A percentile compares a stretch with the other conserved stretches of the same genome.
Evolutionary conservation across 2,113 vertebrate species (phyloP).

Genomic region (Dicaeum eximium): DNA sequence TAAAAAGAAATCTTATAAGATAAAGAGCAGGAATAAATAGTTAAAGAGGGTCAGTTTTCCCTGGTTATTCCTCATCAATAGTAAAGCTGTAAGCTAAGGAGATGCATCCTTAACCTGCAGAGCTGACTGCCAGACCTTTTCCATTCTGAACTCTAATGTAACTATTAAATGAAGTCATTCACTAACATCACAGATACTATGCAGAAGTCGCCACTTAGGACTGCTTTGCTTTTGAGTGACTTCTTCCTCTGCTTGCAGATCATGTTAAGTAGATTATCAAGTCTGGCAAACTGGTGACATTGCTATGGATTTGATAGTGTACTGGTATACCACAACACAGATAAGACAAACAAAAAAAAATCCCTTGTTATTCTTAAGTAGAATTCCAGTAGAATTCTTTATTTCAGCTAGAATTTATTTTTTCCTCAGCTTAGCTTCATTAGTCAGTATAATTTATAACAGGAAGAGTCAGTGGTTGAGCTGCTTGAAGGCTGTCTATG

Average conservation of each 20-base stretch:
- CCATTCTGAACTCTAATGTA: neutral
- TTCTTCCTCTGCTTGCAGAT: neutral
- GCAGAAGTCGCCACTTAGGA: neutral
- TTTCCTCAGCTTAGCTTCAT: neutral
- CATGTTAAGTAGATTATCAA: neutral
- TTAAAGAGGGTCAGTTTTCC: conserved; percentile 32
- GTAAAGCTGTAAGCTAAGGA: conserved; percentile 20
- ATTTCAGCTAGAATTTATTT: neutral
- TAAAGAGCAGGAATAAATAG: conserved; percentile 31
- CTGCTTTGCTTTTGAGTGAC: neutral
- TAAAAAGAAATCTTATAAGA: neutral
- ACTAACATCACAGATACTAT: neutral
- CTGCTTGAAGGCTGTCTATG: neutral
- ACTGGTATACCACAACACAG: neutral
- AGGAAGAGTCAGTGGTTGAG: neutral
- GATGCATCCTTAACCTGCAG: neutral
- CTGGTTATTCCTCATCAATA: neutral
- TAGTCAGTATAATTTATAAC: neutral
- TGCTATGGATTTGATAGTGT: neutral
- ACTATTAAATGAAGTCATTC: neutral
- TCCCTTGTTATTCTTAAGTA: neutral
- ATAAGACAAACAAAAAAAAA: neutral
- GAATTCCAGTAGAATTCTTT: neutral
- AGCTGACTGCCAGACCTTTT: neutral
- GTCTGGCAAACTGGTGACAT: neutral